Evolutionary conservation across 2,888 invertebrate genomes (phyloP).

Genomic region (Trissoscelio sp.): DNA sequence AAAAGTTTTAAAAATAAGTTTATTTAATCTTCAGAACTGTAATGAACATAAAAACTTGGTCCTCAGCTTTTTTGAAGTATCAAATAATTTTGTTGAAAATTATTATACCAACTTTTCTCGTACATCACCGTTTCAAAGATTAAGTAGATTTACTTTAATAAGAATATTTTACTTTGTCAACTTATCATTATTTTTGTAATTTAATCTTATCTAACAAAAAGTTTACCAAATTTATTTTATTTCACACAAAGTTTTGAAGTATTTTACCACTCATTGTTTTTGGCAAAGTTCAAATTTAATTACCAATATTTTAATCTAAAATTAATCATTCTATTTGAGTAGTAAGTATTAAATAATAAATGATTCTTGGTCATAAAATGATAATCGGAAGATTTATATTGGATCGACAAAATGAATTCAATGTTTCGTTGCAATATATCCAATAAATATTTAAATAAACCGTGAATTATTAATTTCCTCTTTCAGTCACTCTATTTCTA

Average conservation of each 20-base stretch:
- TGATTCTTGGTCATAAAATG: no score
- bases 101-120: neutral
- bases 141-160: neutral
- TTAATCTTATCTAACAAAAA: no score
- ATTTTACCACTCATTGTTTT: no score
- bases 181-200: neutral
- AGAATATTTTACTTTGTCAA: neutral
- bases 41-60: conserved; percentile 12
- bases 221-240: no score
- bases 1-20: conserved; percentile 1
- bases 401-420: no score
- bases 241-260: no score
- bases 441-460: neutral
- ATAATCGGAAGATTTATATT: no score
- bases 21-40: conserved; percentile 5
- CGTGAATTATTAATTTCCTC: neutral
- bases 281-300: no score
- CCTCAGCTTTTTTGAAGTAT: neutral
- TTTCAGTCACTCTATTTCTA: neutral
- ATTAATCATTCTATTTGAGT: no score
- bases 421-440: no score
- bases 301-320: no score
- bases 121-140: neutral
- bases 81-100: neutral
- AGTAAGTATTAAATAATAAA: no score